Percentiles rank a stretch among this genome's conserved stretches.
These are phyloP conservation scores for Chlamydotis undulata DNA, from an alignment of 2,113 vertebrate species.

Conservation along the genomic window DNA sequence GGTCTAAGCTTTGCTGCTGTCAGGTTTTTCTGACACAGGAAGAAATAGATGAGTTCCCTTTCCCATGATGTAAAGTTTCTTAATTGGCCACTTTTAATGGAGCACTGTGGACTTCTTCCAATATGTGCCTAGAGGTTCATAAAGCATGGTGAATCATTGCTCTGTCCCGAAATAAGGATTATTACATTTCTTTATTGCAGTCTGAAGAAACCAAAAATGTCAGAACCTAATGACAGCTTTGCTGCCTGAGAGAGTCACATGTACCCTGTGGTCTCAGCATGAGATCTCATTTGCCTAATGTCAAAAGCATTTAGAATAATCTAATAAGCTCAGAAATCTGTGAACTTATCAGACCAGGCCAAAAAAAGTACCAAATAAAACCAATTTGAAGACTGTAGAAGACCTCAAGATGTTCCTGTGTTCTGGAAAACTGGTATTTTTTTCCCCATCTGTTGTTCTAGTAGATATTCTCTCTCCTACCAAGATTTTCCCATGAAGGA, in stretches of 20 bases:
- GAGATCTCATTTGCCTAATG: background rate
- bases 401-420: background rate
- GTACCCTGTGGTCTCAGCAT: background rate
- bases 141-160: background rate
- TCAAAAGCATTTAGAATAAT: conserved; percentile 4
- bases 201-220: background rate
- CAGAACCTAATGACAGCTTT: conserved; percentile 6
- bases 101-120: background rate
- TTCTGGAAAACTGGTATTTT: background rate
- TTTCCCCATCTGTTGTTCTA: background rate
- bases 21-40: background rate
- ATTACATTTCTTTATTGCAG: background rate
- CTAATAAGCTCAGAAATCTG: conserved; percentile 4
- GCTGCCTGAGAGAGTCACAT: background rate
- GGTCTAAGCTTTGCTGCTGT: background rate
- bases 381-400: background rate
- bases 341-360: background rate
- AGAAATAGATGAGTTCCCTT: background rate
- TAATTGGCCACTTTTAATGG: background rate
- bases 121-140: background rate
- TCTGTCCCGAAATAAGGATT: background rate
- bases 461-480: background rate
- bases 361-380: background rate
- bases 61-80: background rate
- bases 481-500: background rate